Percentiles rank a stretch among this genome's conserved stretches.
phyloP scores from a whole-genome alignment of 2,113 vertebrate species.

The Zapornia atra region DNA sequence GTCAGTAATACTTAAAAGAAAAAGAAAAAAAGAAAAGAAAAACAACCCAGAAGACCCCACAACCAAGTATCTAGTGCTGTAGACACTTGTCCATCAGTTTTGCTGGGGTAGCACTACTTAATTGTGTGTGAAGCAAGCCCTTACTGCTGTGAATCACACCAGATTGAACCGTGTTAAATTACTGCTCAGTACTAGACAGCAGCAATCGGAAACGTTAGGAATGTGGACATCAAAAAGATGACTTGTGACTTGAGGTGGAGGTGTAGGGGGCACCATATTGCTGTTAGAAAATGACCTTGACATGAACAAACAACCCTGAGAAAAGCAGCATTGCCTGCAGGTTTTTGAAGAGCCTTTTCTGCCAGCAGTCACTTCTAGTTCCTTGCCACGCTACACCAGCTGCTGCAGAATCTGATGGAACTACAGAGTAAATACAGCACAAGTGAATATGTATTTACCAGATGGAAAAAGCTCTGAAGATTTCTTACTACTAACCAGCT shows the following conservation, averaged over 20 bases:
- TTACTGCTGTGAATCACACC: background rate
- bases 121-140: background rate
- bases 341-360: background rate
- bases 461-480: background rate
- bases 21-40: background rate
- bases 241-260: background rate
- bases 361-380: background rate
- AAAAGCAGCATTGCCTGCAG: background rate
- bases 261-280: background rate
- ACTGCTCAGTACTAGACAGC: background rate
- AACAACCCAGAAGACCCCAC: too few species aligned
- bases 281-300: background rate
- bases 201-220: background rate
- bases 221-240: background rate
- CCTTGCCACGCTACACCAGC: background rate
- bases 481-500: background rate
- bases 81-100: background rate
- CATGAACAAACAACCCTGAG: background rate
- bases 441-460: background rate
- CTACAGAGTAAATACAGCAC: background rate
- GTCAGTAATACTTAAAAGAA: background rate
- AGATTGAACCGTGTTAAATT: background rate
- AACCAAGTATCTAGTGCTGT: background rate
- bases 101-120: background rate
- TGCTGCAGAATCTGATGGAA: background rate